Conservation (phyloP, 1,140 invertebrate genomes). For the Bombus terrestris region DNA sequence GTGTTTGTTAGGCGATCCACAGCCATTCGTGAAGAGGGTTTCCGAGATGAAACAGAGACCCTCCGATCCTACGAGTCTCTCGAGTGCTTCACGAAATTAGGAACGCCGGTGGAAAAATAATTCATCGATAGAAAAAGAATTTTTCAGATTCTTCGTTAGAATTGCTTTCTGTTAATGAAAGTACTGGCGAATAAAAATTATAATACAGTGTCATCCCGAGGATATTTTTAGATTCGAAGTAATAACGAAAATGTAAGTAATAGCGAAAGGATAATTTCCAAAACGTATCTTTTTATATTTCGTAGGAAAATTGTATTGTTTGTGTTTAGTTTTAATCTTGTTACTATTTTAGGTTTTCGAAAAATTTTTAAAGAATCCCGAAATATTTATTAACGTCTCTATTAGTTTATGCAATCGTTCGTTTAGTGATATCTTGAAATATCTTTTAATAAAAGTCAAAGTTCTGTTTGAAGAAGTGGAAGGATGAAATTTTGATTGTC, state of each 20-base stretch:
- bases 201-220: no score
- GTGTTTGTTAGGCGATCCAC: slow-evolving; percentile 38
- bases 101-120: neutral
- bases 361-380: neutral
- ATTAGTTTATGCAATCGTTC: neutral
- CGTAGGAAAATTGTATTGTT: neutral
- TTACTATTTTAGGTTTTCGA: neutral
- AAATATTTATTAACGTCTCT: neutral
- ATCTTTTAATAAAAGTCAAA: neutral
- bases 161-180: neutral
- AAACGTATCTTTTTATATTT: neutral
- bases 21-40: neutral
- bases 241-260: no score
- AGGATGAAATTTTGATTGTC: neutral
- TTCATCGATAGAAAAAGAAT: neutral
- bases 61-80: neutral
- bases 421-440: neutral
- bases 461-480: neutral
- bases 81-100: neutral
- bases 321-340: neutral
- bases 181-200: no score
- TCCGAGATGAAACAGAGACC: slow-evolving; percentile 17
- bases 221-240: no score
- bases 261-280: neutral
- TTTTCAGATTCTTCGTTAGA: neutral